Percentiles rank a stretch among this genome's conserved stretches.
phyloP scores from a whole-genome alignment of 1,140 invertebrate genomes.

The Rhopalosiphum padi region DNA sequence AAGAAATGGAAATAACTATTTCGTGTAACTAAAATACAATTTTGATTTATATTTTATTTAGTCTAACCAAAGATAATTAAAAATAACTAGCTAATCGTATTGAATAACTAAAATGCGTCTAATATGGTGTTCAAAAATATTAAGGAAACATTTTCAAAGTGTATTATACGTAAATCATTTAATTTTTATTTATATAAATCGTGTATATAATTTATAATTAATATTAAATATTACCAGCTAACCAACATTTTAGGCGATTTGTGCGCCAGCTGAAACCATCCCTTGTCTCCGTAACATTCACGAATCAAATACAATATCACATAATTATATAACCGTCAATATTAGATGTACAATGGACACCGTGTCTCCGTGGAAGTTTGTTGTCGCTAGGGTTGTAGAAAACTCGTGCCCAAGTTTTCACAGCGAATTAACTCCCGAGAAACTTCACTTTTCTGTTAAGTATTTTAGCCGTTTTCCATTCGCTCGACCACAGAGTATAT shows the following conservation, averaged over 20 bases:
- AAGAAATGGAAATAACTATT: too few species aligned
- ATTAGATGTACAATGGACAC: constrained; percentile 1
- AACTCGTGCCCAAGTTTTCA: constrained; percentile 28
- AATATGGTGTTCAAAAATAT: too few species aligned
- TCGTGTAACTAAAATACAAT: too few species aligned
- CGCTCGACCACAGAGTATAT: not conserved
- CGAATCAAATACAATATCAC: not conserved
- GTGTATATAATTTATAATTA: not conserved
- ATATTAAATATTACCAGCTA: not conserved
- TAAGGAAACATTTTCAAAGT: not conserved
- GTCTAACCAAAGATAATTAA: too few species aligned
- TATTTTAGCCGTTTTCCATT: constrained; percentile 12
- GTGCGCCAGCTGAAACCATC: not conserved
- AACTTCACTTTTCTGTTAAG: constrained; percentile 48
- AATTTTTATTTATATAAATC: too few species aligned
- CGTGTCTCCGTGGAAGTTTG: not conserved
- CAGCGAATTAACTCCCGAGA: constrained; percentile 31
- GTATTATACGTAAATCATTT: not conserved
- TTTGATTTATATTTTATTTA: too few species aligned
- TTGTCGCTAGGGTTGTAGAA: constrained; percentile 20
- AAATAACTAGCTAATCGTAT: not conserved
- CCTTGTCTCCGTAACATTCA: constrained; percentile 3
- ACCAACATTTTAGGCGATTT: not conserved
- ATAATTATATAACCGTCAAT: constrained; percentile 16
- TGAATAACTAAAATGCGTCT: not conserved